Conservation (phyloP, 2,113 vertebrate species). For the Procavia capensis region DNA sequence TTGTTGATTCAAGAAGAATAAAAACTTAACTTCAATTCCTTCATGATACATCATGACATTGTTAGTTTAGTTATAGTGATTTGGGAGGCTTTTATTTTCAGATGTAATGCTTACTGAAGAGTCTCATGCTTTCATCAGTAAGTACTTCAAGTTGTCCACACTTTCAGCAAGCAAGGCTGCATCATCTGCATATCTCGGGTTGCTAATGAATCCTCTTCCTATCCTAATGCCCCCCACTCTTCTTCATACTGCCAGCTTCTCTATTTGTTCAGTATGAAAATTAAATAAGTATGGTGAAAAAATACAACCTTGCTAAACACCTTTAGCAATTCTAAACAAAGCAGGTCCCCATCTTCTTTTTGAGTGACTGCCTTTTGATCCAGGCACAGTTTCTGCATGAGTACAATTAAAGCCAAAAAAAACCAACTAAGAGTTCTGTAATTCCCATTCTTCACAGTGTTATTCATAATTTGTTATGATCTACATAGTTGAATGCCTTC, state of each 20-base stretch:
- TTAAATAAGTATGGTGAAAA: no score
- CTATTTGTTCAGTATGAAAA: background rate
- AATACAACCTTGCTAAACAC: background rate
- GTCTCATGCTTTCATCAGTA: background rate
- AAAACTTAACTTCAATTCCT: no score
- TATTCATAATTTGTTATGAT: background rate
- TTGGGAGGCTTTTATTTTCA: background rate
- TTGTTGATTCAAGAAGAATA: no score
- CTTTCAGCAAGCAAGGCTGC: background rate
- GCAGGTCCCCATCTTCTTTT: background rate
- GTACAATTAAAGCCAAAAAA: no score
- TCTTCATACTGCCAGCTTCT: background rate
- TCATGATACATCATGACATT: no score
- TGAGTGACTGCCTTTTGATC: background rate
- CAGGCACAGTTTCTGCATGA: background rate
- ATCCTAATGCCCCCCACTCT: background rate
- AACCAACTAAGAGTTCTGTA: background rate
- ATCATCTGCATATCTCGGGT: background rate
- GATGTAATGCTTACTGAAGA: background rate
- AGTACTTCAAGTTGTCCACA: background rate
- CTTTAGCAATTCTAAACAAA: background rate
- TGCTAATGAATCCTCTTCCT: background rate
- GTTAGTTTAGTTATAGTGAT: no score
- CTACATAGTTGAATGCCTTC: background rate
- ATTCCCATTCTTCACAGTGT: background rate